Evolutionary conservation across 2,113 vertebrate species (phyloP).

Genomic region (Poecilia latipinna): DNA sequence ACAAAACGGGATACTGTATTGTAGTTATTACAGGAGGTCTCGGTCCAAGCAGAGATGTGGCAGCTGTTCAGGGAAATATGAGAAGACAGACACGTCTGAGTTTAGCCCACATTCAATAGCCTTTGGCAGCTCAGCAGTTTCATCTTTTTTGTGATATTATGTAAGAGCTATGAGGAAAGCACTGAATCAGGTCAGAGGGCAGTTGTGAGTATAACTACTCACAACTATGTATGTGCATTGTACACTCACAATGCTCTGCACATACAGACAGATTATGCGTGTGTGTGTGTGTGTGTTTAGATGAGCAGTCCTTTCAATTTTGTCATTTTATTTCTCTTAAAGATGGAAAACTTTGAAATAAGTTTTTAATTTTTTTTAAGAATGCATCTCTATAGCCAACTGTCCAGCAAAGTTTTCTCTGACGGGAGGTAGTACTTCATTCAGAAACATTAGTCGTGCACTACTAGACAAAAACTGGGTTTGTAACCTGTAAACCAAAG

Average conservation of each 20-base stretch:
- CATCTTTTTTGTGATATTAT: rapidly evolving
- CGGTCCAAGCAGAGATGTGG: background rate
- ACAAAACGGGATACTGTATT: background rate
- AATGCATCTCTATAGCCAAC: too few relatives aligned
- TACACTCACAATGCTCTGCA: background rate
- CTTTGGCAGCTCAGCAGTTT: background rate
- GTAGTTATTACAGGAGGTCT: background rate
- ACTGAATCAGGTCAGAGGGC: rapidly evolving
- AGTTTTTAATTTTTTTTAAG: too few relatives aligned
- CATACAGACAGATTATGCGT: background rate
- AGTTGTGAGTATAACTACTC: rapidly evolving
- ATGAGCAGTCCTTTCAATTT: background rate
- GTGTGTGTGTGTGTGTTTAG: background rate
- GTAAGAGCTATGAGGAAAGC: rapidly evolving
- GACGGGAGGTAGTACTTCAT: too few relatives aligned
- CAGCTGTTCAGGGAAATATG: background rate
- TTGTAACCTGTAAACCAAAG: too few relatives aligned
- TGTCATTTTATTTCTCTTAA: background rate
- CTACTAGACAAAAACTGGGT: too few relatives aligned
- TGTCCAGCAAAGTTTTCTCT: too few relatives aligned
- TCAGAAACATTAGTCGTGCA: too few relatives aligned
- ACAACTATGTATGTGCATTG: background rate
- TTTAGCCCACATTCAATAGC: rapidly evolving
- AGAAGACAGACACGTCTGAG: background rate
- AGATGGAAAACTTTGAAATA: background rate